phyloP scores from a whole-genome alignment of 2,797 vertebrate genomes.

The Sardinella longiceps region DNA sequence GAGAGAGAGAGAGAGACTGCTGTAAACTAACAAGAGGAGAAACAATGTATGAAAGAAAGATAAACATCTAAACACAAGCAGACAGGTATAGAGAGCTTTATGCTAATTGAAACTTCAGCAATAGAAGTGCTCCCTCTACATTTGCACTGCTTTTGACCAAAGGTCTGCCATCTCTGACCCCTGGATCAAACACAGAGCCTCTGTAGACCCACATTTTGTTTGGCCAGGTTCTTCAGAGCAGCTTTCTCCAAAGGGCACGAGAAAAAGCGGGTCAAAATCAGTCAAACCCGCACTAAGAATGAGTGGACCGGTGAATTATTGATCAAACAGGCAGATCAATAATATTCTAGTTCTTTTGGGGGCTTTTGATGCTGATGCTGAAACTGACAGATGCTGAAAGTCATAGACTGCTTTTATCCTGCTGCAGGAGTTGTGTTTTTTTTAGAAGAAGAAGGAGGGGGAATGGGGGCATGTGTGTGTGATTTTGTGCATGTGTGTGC shows the following conservation, averaged over 20 bases:
- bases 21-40: not conserved
- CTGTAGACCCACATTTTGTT: not conserved
- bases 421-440: not conserved
- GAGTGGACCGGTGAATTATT: constrained; percentile 14
- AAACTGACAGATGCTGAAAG: not conserved
- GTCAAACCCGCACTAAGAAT: not conserved
- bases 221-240: not conserved
- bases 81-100: not conserved
- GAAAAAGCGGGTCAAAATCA: not conserved
- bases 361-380: not conserved
- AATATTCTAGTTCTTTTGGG: not conserved
- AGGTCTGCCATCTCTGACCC: not conserved
- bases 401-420: constrained; percentile 6
- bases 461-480: no score
- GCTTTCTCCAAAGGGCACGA: not conserved
- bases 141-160: not conserved
- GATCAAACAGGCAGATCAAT: constrained; percentile 15
- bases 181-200: not conserved
- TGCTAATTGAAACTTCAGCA: not conserved
- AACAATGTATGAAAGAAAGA: not conserved
- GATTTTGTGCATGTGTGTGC: no score
- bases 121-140: not conserved
- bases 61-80: not conserved
- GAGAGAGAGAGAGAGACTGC: no score
- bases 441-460: not conserved